Percentiles rank a stretch among this genome's conserved stretches.
Evolutionary conservation across 2,113 vertebrate genomes (phyloP).

Genomic region (Ammodytes dubius): DNA sequence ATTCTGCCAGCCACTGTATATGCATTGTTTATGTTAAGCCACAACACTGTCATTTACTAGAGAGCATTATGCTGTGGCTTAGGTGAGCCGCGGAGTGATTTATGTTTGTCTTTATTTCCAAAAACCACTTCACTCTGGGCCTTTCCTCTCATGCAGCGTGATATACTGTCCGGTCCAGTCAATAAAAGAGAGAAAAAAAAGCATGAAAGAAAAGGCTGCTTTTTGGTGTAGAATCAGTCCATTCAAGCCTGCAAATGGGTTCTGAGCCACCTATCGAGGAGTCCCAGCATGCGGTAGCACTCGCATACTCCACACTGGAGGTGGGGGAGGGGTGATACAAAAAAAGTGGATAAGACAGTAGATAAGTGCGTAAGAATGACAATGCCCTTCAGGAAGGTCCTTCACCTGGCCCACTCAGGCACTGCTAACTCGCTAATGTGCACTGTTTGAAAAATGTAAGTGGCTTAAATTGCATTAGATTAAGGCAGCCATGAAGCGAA

Average conservation of each 20-base stretch:
- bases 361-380: conserved; percentile 53
- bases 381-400: conserved; percentile 81
- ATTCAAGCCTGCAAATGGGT: conserved; percentile 68
- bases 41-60: conserved; percentile 60
- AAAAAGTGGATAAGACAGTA: conserved; percentile 26
- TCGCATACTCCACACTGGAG: conserved; percentile 33
- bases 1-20: conserved; percentile 8
- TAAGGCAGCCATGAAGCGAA: conserved; percentile 75
- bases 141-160: conserved; percentile 46
- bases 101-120: conserved; percentile 61
- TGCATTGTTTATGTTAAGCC: conserved; percentile 51
- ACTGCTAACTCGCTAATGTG: conserved; percentile 76
- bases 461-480: conserved; percentile 82
- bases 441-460: conserved; percentile 78
- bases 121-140: conserved; percentile 10
- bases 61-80: conserved; percentile 47
- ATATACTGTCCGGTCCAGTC: conserved; percentile 61
- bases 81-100: conserved; percentile 53
- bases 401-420: conserved; percentile 74
- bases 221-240: conserved; percentile 59
- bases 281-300: conserved; percentile 41
- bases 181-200: conserved; percentile 39
- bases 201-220: conserved; percentile 61
- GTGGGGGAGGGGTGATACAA: conserved; percentile 1
- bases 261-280: conserved; percentile 59